Base-by-base conservation (phyloP, 92 coral and sea anemone species). In the Porites divaricata region DNA sequence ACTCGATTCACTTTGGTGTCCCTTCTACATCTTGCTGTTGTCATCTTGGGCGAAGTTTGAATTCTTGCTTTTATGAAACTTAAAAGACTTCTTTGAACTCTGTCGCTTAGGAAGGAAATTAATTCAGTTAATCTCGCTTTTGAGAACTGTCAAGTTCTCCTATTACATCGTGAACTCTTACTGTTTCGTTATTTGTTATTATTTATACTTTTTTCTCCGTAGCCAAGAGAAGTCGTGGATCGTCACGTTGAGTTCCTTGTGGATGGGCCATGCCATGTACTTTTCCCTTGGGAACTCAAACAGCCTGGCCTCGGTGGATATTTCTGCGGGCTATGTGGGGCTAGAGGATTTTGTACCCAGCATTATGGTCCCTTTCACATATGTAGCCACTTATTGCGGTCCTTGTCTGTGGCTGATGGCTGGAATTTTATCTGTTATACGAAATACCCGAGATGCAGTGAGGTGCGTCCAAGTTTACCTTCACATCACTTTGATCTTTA, bases 321-420 rank as follows among this genome's bases (percentile, higher is more conserved):
- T 95, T 57, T 95, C 97, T 66, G 93, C 99, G 76, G 99, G 98
- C 80, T 96, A 96, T 71, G 91, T 96, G 28, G 99, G 99, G 45
- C 72, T 96, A 76, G 89, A 89, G 80, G 93, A 87, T 50, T 91
- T 90, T 76, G 91, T 88, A 62, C 83, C 92, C 6, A 17, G 74
- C 19, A 72, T 95, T 66, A 98, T 92, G 65, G 87, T 85, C 26
- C 70, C 88, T 71, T 89, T 90, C 2, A 87, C 92, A 68, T 81
- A 61, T 73, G 64, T 96, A 62, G 81, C 92, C 28, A 96, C 99
- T 1, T 96, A 90, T 83, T 91, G 95, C 75, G 98, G 99, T 9
- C 99, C 95, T 28, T 54, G 95, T 28, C 84, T 95, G 41, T 96
- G 99, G 99, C 72, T 95, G 66, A 75, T 81, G 16, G 86, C 93